Conservation (phyloP, 2,797 vertebrate species). For the Leucoraja ocellata region DNA sequence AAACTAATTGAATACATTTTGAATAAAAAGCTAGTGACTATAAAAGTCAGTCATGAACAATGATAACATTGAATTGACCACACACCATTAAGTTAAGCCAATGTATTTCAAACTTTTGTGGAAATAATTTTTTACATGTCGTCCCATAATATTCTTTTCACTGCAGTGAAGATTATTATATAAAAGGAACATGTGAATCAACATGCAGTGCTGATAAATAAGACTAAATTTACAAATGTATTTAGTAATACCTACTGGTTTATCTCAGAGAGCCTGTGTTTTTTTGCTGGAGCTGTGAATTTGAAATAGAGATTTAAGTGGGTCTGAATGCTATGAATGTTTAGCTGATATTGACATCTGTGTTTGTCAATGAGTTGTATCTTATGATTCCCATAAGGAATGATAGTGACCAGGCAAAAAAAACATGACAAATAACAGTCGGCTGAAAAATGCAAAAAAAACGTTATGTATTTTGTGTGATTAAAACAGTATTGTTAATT, state of each 20-base stretch:
- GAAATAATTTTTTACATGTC: neutral
- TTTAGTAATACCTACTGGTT: neutral
- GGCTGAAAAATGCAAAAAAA: neutral
- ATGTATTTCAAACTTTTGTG: too few species aligned
- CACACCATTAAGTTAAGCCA: too few species aligned
- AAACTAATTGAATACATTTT: too few species aligned
- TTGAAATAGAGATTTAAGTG: conserved; percentile 6
- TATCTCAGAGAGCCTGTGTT: neutral
- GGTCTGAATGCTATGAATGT: neutral
- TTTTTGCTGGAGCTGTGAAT: neutral
- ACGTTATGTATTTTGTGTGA: neutral
- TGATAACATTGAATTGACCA: too few species aligned
- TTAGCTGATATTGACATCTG: neutral
- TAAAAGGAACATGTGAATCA: neutral
- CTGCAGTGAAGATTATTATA: neutral
- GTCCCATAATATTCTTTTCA: neutral
- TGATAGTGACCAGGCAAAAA: neutral
- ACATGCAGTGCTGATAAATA: neutral
- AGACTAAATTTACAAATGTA: neutral
- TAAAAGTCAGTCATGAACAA: too few species aligned
- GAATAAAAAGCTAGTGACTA: too few species aligned
- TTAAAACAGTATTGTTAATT: neutral
- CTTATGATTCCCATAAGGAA: neutral
- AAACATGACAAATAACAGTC: neutral
- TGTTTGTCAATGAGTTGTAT: neutral